Percentiles rank a stretch among this genome's conserved stretches.
These are phyloP conservation scores for Periparus ater DNA, from an alignment of 2,797 vertebrate genomes.

Conservation along the genomic window DNA sequence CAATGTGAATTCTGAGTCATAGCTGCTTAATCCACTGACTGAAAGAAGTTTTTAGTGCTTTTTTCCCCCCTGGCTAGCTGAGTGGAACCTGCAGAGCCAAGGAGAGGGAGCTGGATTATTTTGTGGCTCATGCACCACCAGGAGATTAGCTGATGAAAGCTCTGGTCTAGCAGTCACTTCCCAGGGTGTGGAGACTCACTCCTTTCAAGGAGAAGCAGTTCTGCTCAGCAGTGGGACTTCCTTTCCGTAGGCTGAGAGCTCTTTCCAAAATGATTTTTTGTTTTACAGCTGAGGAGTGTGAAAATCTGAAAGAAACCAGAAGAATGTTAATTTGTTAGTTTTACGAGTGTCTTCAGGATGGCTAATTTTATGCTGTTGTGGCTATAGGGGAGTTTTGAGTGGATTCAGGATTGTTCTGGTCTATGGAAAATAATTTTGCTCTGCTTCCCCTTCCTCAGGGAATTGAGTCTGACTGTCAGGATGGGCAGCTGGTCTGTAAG, in stretches of 20 bases:
- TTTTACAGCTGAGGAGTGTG: background rate
- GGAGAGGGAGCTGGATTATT: background rate
- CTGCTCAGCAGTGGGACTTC: background rate
- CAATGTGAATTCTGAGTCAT: background rate
- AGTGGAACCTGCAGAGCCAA: background rate
- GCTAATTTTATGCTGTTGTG: background rate
- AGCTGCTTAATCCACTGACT: background rate
- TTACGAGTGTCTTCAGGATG: background rate
- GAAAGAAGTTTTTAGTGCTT: background rate
- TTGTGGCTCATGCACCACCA: background rate
- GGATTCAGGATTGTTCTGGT: background rate
- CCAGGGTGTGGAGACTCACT: background rate
- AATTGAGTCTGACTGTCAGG: background rate
- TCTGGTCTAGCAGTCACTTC: background rate
- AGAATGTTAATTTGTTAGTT: background rate
- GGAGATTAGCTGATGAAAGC: background rate
- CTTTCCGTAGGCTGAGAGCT: background rate
- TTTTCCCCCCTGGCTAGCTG: background rate
- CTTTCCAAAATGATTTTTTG: background rate
- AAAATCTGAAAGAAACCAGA: background rate
- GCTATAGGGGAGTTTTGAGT: background rate
- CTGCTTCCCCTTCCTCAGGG: fast-evolving
- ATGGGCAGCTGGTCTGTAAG: background rate
- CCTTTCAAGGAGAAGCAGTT: background rate
- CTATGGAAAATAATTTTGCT: background rate